Percentiles rank a stretch among this genome's conserved stretches.
Conservation (phyloP, 2,797 vertebrate genomes). For the Darevskia nairensis region DNA sequence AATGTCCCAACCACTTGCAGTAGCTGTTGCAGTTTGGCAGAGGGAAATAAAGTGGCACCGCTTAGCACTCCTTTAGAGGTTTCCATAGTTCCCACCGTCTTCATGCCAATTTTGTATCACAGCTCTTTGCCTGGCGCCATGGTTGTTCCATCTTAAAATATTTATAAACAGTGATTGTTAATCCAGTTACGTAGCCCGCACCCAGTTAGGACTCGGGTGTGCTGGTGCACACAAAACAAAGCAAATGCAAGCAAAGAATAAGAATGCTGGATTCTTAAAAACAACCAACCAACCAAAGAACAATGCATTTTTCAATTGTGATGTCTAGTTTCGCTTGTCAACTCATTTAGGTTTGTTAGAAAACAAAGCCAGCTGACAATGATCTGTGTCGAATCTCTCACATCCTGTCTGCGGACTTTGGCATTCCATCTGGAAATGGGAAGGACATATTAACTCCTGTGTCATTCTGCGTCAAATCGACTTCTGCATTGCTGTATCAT, state of each 20-base stretch:
- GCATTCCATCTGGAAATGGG: not conserved
- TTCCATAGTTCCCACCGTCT: not conserved
- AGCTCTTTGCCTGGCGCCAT: fast-evolving
- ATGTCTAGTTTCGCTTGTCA: not conserved
- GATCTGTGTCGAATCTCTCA: not conserved
- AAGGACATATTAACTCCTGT: not conserved
- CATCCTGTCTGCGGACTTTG: not conserved
- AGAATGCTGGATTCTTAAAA: not conserved
- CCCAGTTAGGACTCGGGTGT: not conserved
- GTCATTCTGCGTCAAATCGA: too few species aligned
- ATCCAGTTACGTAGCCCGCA: not conserved
- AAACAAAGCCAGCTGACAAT: not conserved
- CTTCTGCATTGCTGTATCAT: not conserved
- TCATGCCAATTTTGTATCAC: not conserved
- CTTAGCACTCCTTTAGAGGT: not conserved
- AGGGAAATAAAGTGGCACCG: not conserved
- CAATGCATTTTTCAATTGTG: not conserved
- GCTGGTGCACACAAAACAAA: not conserved
- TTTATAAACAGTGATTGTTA: not conserved
- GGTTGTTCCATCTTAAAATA: not conserved
- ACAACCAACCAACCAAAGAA: too few species aligned
- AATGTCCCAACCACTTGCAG: fast-evolving
- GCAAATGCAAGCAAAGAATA: not conserved
- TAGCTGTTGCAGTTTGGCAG: slow-evolving; percentile 13
- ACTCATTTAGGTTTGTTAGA: not conserved